phyloP scores from a whole-genome alignment of 2,113 vertebrate genomes.

The Rhinichthys klamathensis region DNA sequence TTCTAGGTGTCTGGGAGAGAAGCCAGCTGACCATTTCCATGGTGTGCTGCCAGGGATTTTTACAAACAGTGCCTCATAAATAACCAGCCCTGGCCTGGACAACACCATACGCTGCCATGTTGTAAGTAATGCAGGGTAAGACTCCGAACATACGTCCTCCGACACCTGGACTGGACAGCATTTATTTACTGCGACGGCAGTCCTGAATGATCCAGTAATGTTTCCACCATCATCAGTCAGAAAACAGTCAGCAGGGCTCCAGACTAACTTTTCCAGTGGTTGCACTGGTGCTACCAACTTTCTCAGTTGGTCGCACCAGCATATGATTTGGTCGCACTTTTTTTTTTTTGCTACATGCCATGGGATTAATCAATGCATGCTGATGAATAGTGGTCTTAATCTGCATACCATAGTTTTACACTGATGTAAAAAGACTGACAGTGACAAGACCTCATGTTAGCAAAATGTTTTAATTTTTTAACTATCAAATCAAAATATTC shows the following conservation, averaged over 20 bases:
- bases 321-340: no score
- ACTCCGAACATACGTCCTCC: background rate
- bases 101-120: background rate
- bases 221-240: background rate
- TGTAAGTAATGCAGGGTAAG: conserved; percentile 18
- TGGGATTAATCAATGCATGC: no score
- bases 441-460: no score
- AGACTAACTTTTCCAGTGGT: no score
- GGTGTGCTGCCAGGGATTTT: conserved; percentile 46
- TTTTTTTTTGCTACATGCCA: no score
- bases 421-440: no score
- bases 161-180: background rate
- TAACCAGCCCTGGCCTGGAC: conserved; percentile 49
- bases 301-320: no score
- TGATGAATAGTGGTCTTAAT: no score
- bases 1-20: conserved; percentile 53
- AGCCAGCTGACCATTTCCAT: conserved; percentile 41
- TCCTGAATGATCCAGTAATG: background rate
- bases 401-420: no score
- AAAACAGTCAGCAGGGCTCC: background rate
- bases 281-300: no score
- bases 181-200: conserved; percentile 4
- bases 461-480: no score
- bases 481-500: no score
- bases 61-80: conserved; percentile 50